phyloP scores from a whole-genome alignment of 2,113 vertebrate species.

The Girardinichthys multiradiatus region DNA sequence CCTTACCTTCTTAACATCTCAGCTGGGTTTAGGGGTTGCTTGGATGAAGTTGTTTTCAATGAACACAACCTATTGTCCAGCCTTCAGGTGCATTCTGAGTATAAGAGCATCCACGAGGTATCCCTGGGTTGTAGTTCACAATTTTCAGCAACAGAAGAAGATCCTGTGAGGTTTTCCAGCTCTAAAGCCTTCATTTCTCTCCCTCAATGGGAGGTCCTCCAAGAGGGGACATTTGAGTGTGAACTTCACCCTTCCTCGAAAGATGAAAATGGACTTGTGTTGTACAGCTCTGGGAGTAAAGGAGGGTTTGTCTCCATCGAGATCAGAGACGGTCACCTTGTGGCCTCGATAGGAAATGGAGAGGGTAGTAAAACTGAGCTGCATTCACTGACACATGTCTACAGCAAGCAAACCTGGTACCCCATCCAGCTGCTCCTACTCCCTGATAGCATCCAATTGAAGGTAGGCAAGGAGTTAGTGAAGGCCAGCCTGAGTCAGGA shows the following conservation, averaged over 20 bases:
- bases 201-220: constrained; percentile 75
- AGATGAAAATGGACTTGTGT: constrained; percentile 79
- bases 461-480: constrained; percentile 79
- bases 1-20: constrained; percentile 67
- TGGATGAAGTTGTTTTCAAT: constrained; percentile 86
- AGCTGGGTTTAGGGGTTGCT: constrained; percentile 83
- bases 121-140: constrained; percentile 86
- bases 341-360: constrained; percentile 74
- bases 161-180: constrained; percentile 88
- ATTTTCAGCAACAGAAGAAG: constrained; percentile 86
- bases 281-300: constrained; percentile 81
- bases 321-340: constrained; percentile 81
- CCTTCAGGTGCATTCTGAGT: constrained; percentile 82
- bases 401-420: constrained; percentile 82
- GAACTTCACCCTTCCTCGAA: constrained; percentile 75
- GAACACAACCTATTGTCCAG: constrained; percentile 81
- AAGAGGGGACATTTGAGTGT: constrained; percentile 80
- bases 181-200: constrained; percentile 86
- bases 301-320: constrained; percentile 85
- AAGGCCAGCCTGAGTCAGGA: constrained; percentile 66
- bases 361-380: constrained; percentile 72
- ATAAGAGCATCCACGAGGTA: constrained; percentile 86
- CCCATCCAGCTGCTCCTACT: constrained; percentile 79
- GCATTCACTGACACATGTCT: constrained; percentile 72
- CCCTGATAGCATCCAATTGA: constrained; percentile 77